Evolutionary conservation across 2,888 invertebrate species (phyloP).

Genomic region (Ophonus ardosiacus): DNA sequence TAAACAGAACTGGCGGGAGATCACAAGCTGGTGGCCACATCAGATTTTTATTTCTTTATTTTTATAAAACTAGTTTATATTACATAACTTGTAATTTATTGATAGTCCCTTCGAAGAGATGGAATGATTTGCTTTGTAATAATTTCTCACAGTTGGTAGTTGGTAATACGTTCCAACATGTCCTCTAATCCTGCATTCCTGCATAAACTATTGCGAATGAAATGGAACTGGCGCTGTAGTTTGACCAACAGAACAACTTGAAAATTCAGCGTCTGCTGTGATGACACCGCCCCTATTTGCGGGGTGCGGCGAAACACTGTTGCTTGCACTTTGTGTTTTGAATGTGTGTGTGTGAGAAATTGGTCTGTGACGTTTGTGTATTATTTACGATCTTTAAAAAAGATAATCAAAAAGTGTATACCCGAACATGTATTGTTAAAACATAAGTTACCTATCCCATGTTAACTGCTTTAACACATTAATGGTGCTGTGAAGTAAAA

Average conservation of each 20-base stretch:
- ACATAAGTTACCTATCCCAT: constrained; percentile 35
- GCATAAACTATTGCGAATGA: constrained; percentile 8
- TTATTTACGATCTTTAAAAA: constrained; percentile 48
- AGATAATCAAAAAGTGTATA: constrained; percentile 48
- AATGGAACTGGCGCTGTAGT: constrained; percentile 23
- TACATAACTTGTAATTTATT: not conserved
- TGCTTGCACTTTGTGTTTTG: constrained; percentile 59
- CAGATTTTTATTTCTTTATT: no score
- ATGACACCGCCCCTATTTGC: constrained; percentile 61
- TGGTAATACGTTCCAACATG: constrained; percentile 31
- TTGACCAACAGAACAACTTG: constrained; percentile 32
- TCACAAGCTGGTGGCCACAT: no score
- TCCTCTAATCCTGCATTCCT: constrained; percentile 1
- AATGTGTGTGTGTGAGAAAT: constrained; percentile 54
- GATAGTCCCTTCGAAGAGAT: not conserved
- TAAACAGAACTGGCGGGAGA: no score
- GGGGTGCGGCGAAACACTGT: constrained; percentile 64
- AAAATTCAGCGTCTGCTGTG: constrained; percentile 41
- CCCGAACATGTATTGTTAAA: constrained; percentile 40
- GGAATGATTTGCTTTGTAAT: not conserved
- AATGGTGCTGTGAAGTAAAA: constrained; percentile 52
- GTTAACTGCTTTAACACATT: constrained; percentile 38
- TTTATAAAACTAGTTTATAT: not conserved
- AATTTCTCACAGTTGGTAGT: constrained; percentile 1
- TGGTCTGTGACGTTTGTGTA: constrained; percentile 58